phyloP scores from a whole-genome alignment of 2,113 vertebrate species.

The Euleptes europaea region DNA sequence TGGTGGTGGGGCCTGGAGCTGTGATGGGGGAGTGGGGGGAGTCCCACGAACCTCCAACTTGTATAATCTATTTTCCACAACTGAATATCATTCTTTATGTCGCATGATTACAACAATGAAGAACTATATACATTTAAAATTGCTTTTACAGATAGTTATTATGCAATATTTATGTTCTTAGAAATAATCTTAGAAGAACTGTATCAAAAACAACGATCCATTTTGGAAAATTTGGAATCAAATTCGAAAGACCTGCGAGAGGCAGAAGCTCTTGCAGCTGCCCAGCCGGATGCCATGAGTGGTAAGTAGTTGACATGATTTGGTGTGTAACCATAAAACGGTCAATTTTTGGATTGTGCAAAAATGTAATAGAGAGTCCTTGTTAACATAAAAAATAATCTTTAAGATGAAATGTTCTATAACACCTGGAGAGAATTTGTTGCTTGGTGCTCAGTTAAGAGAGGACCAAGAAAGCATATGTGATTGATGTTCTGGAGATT shows the following conservation, averaged over 20 bases:
- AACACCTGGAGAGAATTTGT: neutral
- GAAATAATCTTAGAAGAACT: neutral
- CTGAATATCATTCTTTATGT: neutral
- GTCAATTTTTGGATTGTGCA: neutral
- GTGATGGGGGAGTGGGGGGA: too few species aligned
- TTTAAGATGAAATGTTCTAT: neutral
- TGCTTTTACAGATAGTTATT: neutral
- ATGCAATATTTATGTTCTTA: neutral
- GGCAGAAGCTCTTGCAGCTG: slow-evolving; percentile 8
- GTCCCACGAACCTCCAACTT: too few species aligned
- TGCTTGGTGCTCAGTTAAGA: neutral
- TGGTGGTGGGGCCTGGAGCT: too few species aligned
- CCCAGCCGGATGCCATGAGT: neutral
- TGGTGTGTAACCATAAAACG: neutral
- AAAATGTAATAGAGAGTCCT: neutral
- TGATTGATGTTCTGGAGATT: neutral
- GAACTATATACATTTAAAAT: neutral
- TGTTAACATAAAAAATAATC: neutral
- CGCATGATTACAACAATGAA: neutral
- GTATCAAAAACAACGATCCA: neutral
- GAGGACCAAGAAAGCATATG: neutral
- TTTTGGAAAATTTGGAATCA: slow-evolving; percentile 6
- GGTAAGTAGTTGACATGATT: neutral
- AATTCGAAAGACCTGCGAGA: neutral
- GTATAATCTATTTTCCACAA: neutral